These are phyloP conservation scores for Lycia hirtaria DNA, from an alignment of 2,888 invertebrate genomes.

Conservation along the genomic window DNA sequence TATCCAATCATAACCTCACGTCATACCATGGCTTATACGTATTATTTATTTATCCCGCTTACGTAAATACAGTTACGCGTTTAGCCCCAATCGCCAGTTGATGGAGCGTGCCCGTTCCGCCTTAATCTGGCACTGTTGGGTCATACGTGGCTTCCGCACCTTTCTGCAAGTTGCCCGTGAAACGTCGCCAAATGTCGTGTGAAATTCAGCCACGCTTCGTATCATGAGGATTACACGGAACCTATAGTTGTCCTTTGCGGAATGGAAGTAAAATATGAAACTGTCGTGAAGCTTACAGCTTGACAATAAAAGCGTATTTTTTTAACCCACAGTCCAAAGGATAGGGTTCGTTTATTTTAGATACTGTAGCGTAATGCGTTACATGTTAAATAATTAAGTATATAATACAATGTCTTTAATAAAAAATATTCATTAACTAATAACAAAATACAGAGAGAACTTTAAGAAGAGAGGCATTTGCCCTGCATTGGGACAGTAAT, in stretches of 20 bases:
- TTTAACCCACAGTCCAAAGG: too few relatives aligned
- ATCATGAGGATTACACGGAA: constrained; percentile 2
- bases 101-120: constrained; percentile 4
- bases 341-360: too few relatives aligned
- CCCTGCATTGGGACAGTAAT: too few relatives aligned
- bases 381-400: too few relatives aligned
- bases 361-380: too few relatives aligned
- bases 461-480: too few relatives aligned
- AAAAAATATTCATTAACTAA: too few relatives aligned
- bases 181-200: constrained; percentile 39
- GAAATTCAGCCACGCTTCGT: constrained; percentile 33
- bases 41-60: too few relatives aligned
- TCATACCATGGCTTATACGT: too few relatives aligned
- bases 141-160: constrained; percentile 40
- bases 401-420: too few relatives aligned
- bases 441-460: too few relatives aligned
- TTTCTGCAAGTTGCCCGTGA: constrained; percentile 40
- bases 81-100: constrained; percentile 15
- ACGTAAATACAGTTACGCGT: neutral
- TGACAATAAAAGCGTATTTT: neutral
- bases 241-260: constrained; percentile 9
- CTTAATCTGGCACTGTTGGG: constrained; percentile 25
- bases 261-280: constrained; percentile 3
- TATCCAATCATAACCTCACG: too few relatives aligned
- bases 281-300: neutral